Base-by-base conservation (phyloP, 2,888 invertebrate species). In the Drosophila austrosaltans region DNA sequence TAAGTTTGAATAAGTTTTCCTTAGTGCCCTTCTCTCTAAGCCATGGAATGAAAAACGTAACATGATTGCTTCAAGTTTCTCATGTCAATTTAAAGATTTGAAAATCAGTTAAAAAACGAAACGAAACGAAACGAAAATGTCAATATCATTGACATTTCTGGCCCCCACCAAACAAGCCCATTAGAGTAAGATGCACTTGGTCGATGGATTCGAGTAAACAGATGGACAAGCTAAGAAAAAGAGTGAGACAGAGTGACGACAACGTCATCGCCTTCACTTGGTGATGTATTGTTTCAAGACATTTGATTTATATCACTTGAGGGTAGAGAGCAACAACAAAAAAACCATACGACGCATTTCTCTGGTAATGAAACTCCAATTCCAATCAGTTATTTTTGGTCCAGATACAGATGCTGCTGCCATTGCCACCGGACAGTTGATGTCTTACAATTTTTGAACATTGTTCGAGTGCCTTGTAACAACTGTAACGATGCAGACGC, bases 131-230 rank as follows among this genome's bases (percentile, higher is more conserved):
- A 69, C 53, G 63, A 59, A 84, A 80, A 87, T 86, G 87, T 88
- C 87, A 88, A 88, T 82, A 88, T 71, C 88, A 81, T 83, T 87
- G 87, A 85, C 87, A 87, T 83, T 86, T 87, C 30, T 78, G 72
- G 72, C 63, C 57, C 44, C 40, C 82, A 40, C 57, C 57, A 36
- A 72, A 63, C 60, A 76, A 74, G 81, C 81, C 81, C 81, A 84
- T 81, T 82, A 76, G 76, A 73, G 65, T 25, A 63, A 77, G 81
- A 84, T 82, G 82, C 82, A 83, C 80, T 75, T 69, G 74, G 67
- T 36, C 64, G 66, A 58, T 39, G 44, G 12, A 44, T 16, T 48
- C 30, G 30, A 22, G 8, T 48, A 48, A 60, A 54, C 16, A 40
- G 64, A 59, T 32, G 64, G 66, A 57, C 48, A n/a, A 36, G 2